These are phyloP conservation scores for Bombus superbus DNA, from an alignment of 1,140 invertebrate species.

Conservation along the genomic window DNA sequence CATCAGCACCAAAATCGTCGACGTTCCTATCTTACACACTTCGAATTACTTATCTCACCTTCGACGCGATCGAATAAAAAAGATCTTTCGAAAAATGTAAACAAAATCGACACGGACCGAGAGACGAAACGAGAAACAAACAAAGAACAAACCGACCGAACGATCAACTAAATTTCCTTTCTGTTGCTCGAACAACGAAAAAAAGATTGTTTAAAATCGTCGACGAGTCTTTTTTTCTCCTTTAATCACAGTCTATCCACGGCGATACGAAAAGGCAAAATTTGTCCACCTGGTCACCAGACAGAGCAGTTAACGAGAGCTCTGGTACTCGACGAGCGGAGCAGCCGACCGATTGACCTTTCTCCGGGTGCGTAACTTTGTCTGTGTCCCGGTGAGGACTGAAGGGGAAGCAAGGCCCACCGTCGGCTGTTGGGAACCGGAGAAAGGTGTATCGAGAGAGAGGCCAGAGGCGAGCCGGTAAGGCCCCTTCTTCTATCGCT, in stretches of 20 bases:
- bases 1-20: constrained; percentile 42
- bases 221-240: not conserved
- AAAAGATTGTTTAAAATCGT: not conserved
- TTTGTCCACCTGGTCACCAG: constrained; percentile 48
- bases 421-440: constrained; percentile 73
- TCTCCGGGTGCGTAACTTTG: constrained; percentile 78
- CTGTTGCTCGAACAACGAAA: not conserved
- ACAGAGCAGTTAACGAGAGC: constrained; percentile 45
- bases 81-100: not conserved
- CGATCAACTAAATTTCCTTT: not conserved
- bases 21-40: constrained; percentile 4
- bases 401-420: constrained; percentile 70
- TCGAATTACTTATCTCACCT: not conserved
- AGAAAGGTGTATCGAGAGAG: constrained; percentile 80
- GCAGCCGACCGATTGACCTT: constrained; percentile 73
- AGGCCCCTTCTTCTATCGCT: constrained; percentile 62
- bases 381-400: constrained; percentile 81
- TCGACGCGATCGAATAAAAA: too few relatives aligned
- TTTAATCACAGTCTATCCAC: constrained; percentile 5
- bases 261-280: not conserved
- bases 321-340: constrained; percentile 49
- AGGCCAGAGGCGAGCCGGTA: constrained; percentile 62
- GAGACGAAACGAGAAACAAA: too few relatives aligned
- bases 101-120: too few relatives aligned
- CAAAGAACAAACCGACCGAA: not conserved